Evolutionary conservation across 2,888 invertebrate genomes (phyloP).

Genomic region (Thymelicus sylvestris): DNA sequence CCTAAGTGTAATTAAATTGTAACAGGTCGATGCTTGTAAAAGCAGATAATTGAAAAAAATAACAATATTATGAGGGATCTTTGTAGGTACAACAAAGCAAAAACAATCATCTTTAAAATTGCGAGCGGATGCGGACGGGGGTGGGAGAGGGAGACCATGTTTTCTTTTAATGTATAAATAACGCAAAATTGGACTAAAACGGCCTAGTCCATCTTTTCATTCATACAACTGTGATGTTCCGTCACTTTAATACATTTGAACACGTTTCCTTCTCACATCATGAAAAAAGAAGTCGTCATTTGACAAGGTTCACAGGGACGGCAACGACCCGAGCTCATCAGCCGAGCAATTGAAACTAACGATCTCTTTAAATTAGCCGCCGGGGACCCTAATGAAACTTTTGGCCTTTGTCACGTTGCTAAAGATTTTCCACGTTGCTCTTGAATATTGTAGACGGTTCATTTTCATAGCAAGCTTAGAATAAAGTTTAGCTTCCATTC

Average conservation of each 20-base stretch:
- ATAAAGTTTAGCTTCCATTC: not conserved
- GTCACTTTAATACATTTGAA: not conserved
- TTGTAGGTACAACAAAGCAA: too few relatives aligned
- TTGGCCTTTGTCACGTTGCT: conserved; percentile 27
- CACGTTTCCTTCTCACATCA: not conserved
- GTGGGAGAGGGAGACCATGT: too few relatives aligned
- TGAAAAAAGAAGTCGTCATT: conserved; percentile 18
- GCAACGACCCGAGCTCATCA: conserved; percentile 40
- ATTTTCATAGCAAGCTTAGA: not conserved
- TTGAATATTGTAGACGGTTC: conserved; percentile 1
- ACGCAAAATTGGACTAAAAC: too few relatives aligned
- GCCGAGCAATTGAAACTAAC: conserved; percentile 44
- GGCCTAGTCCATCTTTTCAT: too few relatives aligned
- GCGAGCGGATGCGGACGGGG: too few relatives aligned
- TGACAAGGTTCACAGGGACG: conserved; percentile 15
- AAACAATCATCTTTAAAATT: too few relatives aligned
- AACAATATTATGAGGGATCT: too few relatives aligned
- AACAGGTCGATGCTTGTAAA: too few relatives aligned
- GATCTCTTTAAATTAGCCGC: conserved; percentile 49
- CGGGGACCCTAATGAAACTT: conserved; percentile 42
- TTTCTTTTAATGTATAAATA: too few relatives aligned
- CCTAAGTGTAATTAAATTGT: too few relatives aligned
- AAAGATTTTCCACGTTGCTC: conserved; percentile 8
- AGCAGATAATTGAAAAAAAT: too few relatives aligned
- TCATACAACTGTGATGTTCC: not conserved